These are phyloP conservation scores for Volucella bombylans DNA, from an alignment of 2,888 invertebrate species.

Conservation along the genomic window DNA sequence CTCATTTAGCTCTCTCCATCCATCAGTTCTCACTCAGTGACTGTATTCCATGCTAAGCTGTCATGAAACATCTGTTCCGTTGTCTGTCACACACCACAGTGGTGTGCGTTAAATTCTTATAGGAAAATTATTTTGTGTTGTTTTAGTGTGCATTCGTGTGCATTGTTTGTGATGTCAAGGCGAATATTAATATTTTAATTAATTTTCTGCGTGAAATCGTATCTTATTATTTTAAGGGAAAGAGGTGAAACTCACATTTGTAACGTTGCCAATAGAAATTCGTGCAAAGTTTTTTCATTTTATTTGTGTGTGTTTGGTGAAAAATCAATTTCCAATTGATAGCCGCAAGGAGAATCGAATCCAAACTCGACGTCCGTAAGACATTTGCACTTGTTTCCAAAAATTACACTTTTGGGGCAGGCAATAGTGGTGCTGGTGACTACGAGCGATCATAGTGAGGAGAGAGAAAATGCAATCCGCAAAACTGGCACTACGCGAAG, in stretches of 20 bases:
- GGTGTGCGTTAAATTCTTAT: conserved; percentile 55
- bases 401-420: conserved; percentile 5
- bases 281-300: conserved; percentile 1
- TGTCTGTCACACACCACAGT: conserved; percentile 42
- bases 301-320: conserved; percentile 39
- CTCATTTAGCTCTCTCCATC: not conserved
- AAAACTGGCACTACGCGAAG: conserved; percentile 92
- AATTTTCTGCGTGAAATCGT: conserved; percentile 70
- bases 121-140: conserved; percentile 56
- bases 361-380: too few relatives aligned
- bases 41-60: not conserved
- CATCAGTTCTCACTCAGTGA: not conserved
- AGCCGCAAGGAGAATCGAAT: conserved; percentile 11
- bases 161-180: conserved; percentile 73
- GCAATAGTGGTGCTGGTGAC: too few relatives aligned
- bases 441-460: not conserved
- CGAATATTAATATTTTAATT: conserved; percentile 68
- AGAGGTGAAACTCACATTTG: conserved; percentile 45
- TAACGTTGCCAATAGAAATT: conserved; percentile 36
- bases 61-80: conserved; percentile 61
- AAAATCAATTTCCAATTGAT: conserved; percentile 49
- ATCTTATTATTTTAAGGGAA: conserved; percentile 40
- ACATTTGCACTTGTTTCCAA: conserved; percentile 48
- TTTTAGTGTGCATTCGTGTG: conserved; percentile 71
- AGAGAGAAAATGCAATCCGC: conserved; percentile 88